Evolutionary conservation across 2,113 vertebrate species (phyloP).

Genomic region (Myiozetetes cayanensis): DNA sequence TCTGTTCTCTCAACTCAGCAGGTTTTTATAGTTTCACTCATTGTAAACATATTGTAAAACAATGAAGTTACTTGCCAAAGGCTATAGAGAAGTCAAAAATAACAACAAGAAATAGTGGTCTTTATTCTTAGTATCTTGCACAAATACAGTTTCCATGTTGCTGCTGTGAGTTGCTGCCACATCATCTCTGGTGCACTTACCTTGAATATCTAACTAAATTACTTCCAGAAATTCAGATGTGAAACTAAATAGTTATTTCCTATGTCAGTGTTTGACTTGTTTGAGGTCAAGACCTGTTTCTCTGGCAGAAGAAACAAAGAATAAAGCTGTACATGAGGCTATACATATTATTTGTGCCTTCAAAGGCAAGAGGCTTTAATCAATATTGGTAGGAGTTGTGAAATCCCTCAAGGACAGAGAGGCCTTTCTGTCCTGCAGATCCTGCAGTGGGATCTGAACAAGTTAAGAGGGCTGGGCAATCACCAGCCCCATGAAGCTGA

Average conservation of each 20-base stretch:
- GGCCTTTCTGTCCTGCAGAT: too few relatives aligned
- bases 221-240: neutral
- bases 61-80: neutral
- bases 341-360: neutral
- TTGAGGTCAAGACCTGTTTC: neutral
- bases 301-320: neutral
- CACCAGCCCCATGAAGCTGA: neutral
- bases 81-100: neutral
- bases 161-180: neutral
- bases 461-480: neutral
- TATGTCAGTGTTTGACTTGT: constrained; percentile 6
- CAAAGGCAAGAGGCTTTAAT: neutral
- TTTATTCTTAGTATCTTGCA: neutral
- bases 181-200: neutral
- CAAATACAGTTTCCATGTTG: neutral
- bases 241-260: neutral
- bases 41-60: neutral
- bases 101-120: neutral
- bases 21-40: neutral
- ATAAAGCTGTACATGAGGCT: neutral
- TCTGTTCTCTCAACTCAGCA: neutral
- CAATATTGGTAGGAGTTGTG: neutral
- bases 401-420: neutral
- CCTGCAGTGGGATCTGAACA: neutral
- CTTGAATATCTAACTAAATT: neutral